Base-by-base conservation (phyloP, 2,797 vertebrate genomes). In the Chelon labrosus region DNA sequence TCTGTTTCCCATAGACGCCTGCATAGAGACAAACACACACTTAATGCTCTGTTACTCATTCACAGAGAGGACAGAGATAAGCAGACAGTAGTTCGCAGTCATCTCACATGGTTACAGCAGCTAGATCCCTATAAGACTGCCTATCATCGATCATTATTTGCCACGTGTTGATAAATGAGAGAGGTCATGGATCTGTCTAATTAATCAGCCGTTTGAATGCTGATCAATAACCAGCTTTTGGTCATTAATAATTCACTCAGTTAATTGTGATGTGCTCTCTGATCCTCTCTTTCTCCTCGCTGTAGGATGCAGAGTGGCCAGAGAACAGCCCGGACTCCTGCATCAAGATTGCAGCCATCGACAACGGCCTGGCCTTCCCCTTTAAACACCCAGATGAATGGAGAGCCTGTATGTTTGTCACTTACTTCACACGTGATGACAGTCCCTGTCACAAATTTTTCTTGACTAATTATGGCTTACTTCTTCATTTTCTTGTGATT, bases 341-440 rank as follows among this genome's bases (percentile, higher is more conserved):
- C 79, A 96, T 98, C 90, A 96, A 97, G 93, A 96, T 99, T 12
- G 98, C 98, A 79, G 97, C 98, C 11, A 99, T 99, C 79, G 98
- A 99, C 93, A 99, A 99, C 22, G 98, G 98, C 65, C 91, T 99
- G 73, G 97, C 98, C 17, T 99, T 99, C 91, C 98, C 98, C 77
- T 99, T 99, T 81, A 99, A 99, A 85, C 98, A 99, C 91, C 98
- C 98, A 0, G 98, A 99, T 76, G 97, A 98, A 72, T 99, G 98
- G 98, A 96, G 98, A 93, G 95, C 98, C 10, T 99, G 98, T 99
- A 93, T 89, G 98, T 88, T 59, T 31, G 17, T 54, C 49, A 27
- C 20, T 50, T 10, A 27, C 53, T 49, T 56, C 8, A 2, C 10
- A 13, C 37, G 41, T 38, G 0, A 31, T 19, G 1, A 0, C 41